Evolutionary conservation across 2,797 vertebrate genomes (phyloP), one percentile per base, ranked within the genome.

Genomic region (Scomberomorus guttatus): DNA sequence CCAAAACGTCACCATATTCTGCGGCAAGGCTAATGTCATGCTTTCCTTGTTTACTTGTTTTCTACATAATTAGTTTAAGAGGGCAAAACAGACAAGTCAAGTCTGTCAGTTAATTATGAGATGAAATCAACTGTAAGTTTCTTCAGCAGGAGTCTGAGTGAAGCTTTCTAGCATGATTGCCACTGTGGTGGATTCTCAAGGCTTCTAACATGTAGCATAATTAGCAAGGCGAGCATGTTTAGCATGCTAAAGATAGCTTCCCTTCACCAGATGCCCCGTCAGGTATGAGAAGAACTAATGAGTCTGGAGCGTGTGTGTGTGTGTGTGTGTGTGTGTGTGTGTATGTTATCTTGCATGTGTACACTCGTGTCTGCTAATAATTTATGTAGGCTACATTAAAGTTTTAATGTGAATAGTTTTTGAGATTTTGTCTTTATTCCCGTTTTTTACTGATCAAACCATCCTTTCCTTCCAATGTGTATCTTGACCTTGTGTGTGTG

Each of bases 231-330:
- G 32, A 79, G 54, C 75, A 76, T 88, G 66, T 63, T 75, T 81
- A 81, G 75, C 81, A 77, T 84, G 82, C 68, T 89, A 69, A 67
- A 82, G 84, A 92, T 89, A 82, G 80, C 68, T 68, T 81, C 75
- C 71, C 51, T 72, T 91, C 86, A 78, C 20, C 59, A 1, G 48
- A 32, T 59, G 71, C 74, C 71, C 27, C 69, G 63, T 82, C 60
- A 77, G 60, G 44, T 69, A 37, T 78, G 80, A 86, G 73, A 76
- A 57, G 61, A 71, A 78, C 51, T 80, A 77, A 89, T 76, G 83
- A 69, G 52, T 48, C 25, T 59, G 42, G 15, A 13, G 34, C 22
- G n/a, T 39, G 34, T 25, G 27, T 17, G 42, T 56, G 25, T 52
- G 25, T 27, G n/a, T 13, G 59, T 32, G 46, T 51, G 50, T 39